Conservation (phyloP, 1,140 invertebrate genomes). For the Lucilia sericata region DNA sequence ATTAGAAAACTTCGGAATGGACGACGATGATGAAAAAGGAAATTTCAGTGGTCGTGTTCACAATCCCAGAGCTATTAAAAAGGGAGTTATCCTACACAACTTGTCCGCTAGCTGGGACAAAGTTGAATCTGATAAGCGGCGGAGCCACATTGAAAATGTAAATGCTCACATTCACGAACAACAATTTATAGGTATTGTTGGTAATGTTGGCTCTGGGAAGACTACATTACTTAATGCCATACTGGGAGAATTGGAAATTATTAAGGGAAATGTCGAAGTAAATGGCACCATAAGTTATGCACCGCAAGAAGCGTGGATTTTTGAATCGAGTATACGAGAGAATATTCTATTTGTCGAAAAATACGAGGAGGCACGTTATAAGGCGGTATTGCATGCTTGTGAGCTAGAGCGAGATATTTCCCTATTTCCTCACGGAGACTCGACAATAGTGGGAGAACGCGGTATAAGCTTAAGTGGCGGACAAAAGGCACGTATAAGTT, state of each 20-base stretch:
- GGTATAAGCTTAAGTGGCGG: slow-evolving; percentile 82
- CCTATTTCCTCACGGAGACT: slow-evolving; percentile 74
- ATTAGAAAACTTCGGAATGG: slow-evolving; percentile 55
- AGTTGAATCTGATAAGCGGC: slow-evolving; percentile 53
- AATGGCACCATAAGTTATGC: slow-evolving; percentile 82
- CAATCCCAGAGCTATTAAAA: slow-evolving; percentile 70
- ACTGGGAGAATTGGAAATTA: slow-evolving; percentile 78
- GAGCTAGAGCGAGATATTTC: slow-evolving; percentile 74
- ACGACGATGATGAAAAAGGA: slow-evolving; percentile 55
- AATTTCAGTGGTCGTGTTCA: slow-evolving; percentile 60
- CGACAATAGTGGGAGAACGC: slow-evolving; percentile 84
- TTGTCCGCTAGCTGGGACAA: slow-evolving; percentile 68
- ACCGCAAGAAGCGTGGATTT: slow-evolving; percentile 82
- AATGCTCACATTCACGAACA: slow-evolving; percentile 68
- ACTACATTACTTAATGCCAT: slow-evolving; percentile 78
- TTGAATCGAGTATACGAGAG: slow-evolving; percentile 73
- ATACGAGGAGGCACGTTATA: slow-evolving; percentile 73
- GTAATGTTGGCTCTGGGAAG: slow-evolving; percentile 87
- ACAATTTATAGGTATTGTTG: slow-evolving; percentile 77
- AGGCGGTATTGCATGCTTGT: slow-evolving; percentile 73
- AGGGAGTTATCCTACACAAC: slow-evolving; percentile 63
- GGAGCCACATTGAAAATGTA: slow-evolving; percentile 70
- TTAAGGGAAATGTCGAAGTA: slow-evolving; percentile 73
- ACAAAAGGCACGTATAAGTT: slow-evolving; percentile 83
- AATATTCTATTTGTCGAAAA: slow-evolving; percentile 86